Base-by-base conservation (phyloP, 2,888 invertebrate species). In the Tetrapedia diversipes region DNA sequence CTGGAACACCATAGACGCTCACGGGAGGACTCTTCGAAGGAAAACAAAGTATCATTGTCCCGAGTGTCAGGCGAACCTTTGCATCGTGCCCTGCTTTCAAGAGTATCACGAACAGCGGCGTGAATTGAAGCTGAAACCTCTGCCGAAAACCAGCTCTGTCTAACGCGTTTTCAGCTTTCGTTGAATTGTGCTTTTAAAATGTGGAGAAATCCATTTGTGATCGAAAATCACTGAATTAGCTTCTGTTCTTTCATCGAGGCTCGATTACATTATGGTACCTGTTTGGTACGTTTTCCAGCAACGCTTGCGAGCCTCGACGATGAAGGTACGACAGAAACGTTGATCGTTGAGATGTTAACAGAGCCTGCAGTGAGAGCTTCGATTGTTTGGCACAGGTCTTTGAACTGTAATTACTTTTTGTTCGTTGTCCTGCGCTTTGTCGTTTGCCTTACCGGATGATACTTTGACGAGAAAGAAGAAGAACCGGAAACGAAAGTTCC, bases 1-100 rank as follows among this genome's bases (percentile, higher is more conserved):
- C 92, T 97, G 97, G 97, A 97, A 97, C 91, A 97, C 97, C 0
- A 96, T 97, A 54, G 97, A 97, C 90, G 95, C 94, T 54, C 95
- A 96, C 92, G 96, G 96, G 43, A 93, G 97, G 81, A 97, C 97
- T 86, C 93, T 97, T 61, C 94, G 97, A 54, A 94, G 97, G 74
- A 97, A 97, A 92, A 97, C 97, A 1, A 97, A 97, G 91, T 97
- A 97, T 92, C 96, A 97, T 89, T 97, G 97, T 92, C 97, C 97
- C 0, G 97, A 97, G 91, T 97, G 97, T 91, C 96, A 96, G 92
- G 96, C 96, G 77, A 97, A 97, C 92, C 93, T 97, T 64, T 97
- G 97, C 92, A 97, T 97, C 88, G 97, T 97, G 79, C 97, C 97
- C 47, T 97, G 97, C 92, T 97, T 97, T 93, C 97, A 97, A 92